These are phyloP conservation scores for Taenioides sp. DNA, from an alignment of 2,797 vertebrate genomes.

Conservation along the genomic window DNA sequence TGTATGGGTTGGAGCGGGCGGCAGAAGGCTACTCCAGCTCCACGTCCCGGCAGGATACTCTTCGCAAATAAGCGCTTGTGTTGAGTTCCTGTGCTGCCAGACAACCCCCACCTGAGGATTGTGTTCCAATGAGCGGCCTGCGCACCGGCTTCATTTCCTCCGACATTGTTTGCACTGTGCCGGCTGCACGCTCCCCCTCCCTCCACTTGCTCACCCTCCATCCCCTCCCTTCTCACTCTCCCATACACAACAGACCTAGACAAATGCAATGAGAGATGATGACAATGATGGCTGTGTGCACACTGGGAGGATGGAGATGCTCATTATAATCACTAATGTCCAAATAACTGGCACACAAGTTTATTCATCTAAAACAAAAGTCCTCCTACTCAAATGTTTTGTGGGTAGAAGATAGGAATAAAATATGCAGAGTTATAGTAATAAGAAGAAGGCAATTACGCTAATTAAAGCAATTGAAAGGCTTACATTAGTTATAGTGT, in stretches of 20 bases:
- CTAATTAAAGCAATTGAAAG: neutral
- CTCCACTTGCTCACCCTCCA: neutral
- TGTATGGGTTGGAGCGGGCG: constrained; percentile 14
- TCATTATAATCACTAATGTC: constrained; percentile 10
- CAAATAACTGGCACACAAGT: neutral
- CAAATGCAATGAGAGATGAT: constrained; percentile 25
- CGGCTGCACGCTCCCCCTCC: constrained; percentile 35
- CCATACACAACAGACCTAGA: constrained; percentile 35
- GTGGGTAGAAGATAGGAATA: neutral
- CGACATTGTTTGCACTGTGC: constrained; percentile 54
- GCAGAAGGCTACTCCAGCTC: constrained; percentile 25
- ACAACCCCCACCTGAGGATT: constrained; percentile 73
- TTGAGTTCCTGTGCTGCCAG: constrained; percentile 51
- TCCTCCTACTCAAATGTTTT: neutral
- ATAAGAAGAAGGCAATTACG: neutral
- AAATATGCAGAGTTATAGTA: neutral
- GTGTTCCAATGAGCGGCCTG: constrained; percentile 69
- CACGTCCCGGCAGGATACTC: constrained; percentile 32
- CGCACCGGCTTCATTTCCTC: constrained; percentile 57
- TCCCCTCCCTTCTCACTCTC: neutral
- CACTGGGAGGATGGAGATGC: neutral
- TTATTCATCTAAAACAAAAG: neutral
- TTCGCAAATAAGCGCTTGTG: constrained; percentile 44
- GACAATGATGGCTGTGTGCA: constrained; percentile 24
- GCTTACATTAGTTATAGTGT: neutral